Conservation (phyloP, 2,888 invertebrate species). For the Drymonia ruficornis region DNA sequence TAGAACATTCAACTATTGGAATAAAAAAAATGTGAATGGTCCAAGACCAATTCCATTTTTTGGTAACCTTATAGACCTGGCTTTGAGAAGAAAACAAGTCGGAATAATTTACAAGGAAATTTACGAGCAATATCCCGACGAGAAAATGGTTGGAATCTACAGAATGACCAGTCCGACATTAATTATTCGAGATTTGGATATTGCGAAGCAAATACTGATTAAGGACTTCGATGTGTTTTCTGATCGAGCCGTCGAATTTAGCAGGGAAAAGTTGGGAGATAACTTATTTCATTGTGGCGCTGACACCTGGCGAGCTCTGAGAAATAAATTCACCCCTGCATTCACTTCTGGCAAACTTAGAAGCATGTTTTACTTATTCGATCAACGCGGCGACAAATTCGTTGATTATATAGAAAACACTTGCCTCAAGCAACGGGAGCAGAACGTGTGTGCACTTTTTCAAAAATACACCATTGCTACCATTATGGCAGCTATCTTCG, state of each 20-base stretch:
- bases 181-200: conserved; percentile 56
- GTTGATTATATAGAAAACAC: conserved; percentile 40
- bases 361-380: conserved; percentile 42
- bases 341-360: conserved; percentile 58
- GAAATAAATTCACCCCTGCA: conserved; percentile 49
- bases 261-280: conserved; percentile 49
- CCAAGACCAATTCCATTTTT: conserved; percentile 49
- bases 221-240: conserved; percentile 59
- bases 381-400: conserved; percentile 45
- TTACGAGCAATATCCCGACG: conserved; percentile 55
- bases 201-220: conserved; percentile 54
- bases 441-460: conserved; percentile 34
- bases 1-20: conserved; percentile 32
- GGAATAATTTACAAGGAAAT: conserved; percentile 44
- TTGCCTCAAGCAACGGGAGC: conserved; percentile 25
- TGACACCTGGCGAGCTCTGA: conserved; percentile 49
- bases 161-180: conserved; percentile 52
- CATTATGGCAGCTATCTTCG: conserved; percentile 37
- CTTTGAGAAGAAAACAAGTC: conserved; percentile 39
- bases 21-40: conserved; percentile 46
- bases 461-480: conserved; percentile 43
- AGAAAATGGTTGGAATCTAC: conserved; percentile 57
- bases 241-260: conserved; percentile 51
- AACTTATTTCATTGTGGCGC: conserved; percentile 56
- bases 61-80: conserved; percentile 42